These are phyloP conservation scores for Drosophila bunnanda DNA, from an alignment of 2,888 invertebrate species.

Conservation along the genomic window DNA sequence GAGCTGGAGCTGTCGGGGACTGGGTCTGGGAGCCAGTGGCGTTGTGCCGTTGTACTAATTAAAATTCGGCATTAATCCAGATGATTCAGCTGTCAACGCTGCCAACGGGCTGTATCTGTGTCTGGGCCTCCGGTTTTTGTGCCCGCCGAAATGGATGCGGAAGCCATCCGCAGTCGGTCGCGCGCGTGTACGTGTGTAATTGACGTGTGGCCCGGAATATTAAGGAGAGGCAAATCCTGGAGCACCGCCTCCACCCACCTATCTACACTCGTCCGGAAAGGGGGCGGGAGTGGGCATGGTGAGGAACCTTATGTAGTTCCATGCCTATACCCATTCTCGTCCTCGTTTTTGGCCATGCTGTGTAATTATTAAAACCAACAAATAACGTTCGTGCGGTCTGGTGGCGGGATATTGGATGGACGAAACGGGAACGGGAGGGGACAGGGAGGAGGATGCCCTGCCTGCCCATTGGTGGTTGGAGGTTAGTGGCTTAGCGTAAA, in stretches of 20 bases:
- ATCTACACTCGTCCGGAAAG: conserved; percentile 3
- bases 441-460: neutral
- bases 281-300: conserved; percentile 5
- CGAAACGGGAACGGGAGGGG: neutral
- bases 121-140: conserved; percentile 19
- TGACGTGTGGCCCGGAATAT: conserved; percentile 74
- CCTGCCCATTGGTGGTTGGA: conserved; percentile 9
- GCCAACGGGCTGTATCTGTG: neutral
- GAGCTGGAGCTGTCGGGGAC: conserved; percentile 13
- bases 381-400: conserved; percentile 71
- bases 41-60: conserved; percentile 74
- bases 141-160: conserved; percentile 31
- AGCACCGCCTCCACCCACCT: conserved; percentile 16
- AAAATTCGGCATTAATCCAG: conserved; percentile 82
- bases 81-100: conserved; percentile 79
- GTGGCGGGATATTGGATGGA: conserved; percentile 12
- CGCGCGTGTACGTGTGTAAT: conserved; percentile 66
- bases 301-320: conserved; percentile 3
- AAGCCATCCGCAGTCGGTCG: conserved; percentile 49
- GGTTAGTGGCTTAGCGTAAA: conserved; percentile 50
- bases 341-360: conserved; percentile 45
- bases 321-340: conserved; percentile 25
- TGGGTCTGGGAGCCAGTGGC: conserved; percentile 12
- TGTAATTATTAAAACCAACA: conserved; percentile 82
- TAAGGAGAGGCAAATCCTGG: conserved; percentile 63